Percentiles rank a stretch among this genome's conserved stretches.
phyloP scores from a whole-genome alignment of 2,113 vertebrate species.

The Tragulus kanchil region DNA sequence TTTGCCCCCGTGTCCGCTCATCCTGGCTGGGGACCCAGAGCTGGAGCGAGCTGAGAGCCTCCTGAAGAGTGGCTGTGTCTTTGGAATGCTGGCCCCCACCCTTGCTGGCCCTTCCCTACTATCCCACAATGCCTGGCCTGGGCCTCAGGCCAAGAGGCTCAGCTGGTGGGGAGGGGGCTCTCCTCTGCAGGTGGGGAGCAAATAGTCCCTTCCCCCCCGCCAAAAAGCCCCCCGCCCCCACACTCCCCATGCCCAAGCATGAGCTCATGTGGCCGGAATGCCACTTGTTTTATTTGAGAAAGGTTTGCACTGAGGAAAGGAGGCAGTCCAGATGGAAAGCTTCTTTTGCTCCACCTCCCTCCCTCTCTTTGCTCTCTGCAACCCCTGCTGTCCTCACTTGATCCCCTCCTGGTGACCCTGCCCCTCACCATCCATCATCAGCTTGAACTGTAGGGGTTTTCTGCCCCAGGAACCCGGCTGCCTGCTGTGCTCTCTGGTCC shows the following conservation, averaged over 20 bases:
- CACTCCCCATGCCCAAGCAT: background rate
- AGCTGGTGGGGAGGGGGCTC: background rate
- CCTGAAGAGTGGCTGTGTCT: background rate
- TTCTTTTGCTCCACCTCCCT: background rate
- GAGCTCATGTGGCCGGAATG: slow-evolving; percentile 72
- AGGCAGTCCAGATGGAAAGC: background rate
- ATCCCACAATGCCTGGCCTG: slow-evolving; percentile 48
- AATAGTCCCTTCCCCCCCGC: slow-evolving; percentile 13
- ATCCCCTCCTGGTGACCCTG: background rate
- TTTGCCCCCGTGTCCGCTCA: background rate
- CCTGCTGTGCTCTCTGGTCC: background rate
- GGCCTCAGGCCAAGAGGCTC: slow-evolving; percentile 31
- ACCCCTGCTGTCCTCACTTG: background rate
- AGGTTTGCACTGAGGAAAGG: background rate
- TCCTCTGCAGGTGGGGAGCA: slow-evolving; percentile 57
- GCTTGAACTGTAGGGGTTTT: background rate
- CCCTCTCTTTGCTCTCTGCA: background rate
- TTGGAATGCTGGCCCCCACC: background rate
- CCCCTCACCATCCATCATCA: background rate
- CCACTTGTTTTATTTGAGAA: slow-evolving; percentile 40
- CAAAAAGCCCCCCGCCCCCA: background rate
- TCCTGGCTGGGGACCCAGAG: slow-evolving; percentile 58
- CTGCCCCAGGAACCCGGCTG: background rate
- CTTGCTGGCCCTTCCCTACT: background rate
- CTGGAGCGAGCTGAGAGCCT: background rate